A percentile compares a stretch with the other conserved stretches of the same genome.
Conservation (phyloP, 2,888 invertebrate genomes). For the Leucoma salicis region DNA sequence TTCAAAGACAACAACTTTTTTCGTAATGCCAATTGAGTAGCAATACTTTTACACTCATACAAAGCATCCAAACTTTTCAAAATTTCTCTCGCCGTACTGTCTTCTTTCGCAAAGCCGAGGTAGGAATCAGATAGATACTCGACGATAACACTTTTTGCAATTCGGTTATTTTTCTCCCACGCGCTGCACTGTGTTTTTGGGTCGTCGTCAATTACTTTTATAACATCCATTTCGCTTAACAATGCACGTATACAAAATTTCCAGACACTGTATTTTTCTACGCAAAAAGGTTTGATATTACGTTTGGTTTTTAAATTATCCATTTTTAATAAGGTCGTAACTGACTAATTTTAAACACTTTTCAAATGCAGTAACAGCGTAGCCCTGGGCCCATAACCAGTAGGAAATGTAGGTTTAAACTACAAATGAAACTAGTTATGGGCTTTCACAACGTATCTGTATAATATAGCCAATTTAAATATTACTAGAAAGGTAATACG, state of each 20-base stretch:
- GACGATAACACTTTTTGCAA: not conserved
- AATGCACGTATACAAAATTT: conserved; percentile 29
- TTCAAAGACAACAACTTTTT: not conserved
- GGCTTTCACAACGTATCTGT: no score
- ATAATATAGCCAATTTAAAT: no score
- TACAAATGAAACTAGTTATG: no score
- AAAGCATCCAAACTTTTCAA: not conserved
- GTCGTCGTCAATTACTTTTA: not conserved
- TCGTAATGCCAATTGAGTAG: not conserved
- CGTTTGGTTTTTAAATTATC: conserved; percentile 7
- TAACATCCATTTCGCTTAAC: conserved; percentile 26
- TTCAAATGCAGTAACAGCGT: no score
- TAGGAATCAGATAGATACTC: conserved; percentile 3
- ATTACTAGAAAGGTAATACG: no score
- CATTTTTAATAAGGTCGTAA: no score
- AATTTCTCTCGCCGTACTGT: not conserved
- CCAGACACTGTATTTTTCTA: conserved; percentile 31
- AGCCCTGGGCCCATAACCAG: no score
- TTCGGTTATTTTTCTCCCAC: not conserved
- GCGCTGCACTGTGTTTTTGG: not conserved
- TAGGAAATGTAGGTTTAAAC: no score
- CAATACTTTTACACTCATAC: conserved; percentile 3
- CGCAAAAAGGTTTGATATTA: conserved; percentile 26
- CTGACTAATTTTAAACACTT: no score
- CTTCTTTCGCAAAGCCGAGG: not conserved